phyloP scores from a whole-genome alignment of 2,113 vertebrate genomes.

The Pardalotus punctatus region DNA sequence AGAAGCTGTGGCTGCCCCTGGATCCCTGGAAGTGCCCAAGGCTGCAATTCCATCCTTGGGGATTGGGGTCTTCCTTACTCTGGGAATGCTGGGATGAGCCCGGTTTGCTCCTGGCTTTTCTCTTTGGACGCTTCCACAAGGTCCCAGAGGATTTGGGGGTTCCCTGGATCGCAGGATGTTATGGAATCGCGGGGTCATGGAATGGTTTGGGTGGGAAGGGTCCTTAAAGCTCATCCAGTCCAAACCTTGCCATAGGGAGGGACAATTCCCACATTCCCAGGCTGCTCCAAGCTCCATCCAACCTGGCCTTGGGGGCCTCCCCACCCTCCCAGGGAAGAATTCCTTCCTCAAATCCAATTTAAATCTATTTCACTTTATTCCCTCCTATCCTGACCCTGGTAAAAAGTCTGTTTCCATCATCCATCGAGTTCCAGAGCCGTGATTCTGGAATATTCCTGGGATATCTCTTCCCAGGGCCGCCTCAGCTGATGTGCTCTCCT shows the following conservation, averaged over 20 bases:
- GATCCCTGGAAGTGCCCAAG: background rate
- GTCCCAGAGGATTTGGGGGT: background rate
- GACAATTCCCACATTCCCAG: accelerated
- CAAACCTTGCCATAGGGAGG: background rate
- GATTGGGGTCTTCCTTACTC: background rate
- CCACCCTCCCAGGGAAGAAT: background rate
- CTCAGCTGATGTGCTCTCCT: background rate
- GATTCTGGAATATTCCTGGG: background rate
- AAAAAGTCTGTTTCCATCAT: background rate
- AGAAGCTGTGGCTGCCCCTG: background rate
- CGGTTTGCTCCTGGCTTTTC: background rate
- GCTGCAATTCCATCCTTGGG: accelerated
- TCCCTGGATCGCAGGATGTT: accelerated
- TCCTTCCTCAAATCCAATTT: background rate
- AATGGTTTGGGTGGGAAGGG: background rate
- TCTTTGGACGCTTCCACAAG: background rate
- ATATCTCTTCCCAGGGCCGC: background rate
- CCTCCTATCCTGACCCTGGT: background rate
- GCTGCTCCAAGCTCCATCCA: background rate
- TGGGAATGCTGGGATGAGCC: background rate
- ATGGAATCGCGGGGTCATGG: accelerated
- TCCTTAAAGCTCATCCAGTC: background rate
- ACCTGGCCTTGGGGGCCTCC: background rate
- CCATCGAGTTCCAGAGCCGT: accelerated
- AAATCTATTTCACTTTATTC: background rate